phyloP scores from a whole-genome alignment of 1,140 invertebrate species.

The Euglossa dilemma region DNA sequence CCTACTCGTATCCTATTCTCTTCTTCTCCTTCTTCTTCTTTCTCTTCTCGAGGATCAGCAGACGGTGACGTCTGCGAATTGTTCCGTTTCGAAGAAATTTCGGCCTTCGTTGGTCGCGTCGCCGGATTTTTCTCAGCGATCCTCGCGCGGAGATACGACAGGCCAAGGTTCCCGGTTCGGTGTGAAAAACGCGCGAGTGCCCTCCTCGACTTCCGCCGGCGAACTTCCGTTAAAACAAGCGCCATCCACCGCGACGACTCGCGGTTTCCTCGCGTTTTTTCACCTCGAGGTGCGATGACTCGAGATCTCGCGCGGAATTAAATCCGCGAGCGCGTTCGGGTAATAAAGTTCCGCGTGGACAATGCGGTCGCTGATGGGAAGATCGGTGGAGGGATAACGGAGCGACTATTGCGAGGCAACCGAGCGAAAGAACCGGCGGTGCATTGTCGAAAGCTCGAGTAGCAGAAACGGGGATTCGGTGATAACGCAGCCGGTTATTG shows the following conservation, averaged over 20 bases:
- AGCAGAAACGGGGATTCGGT: neutral
- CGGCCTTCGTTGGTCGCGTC: neutral
- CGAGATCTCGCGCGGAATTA: neutral
- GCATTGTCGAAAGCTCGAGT: neutral
- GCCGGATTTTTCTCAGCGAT: neutral
- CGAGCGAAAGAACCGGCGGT: neutral
- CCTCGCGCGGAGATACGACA: neutral
- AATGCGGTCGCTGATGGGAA: too few relatives aligned
- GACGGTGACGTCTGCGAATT: too few relatives aligned
- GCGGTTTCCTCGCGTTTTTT: neutral
- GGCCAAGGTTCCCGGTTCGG: neutral
- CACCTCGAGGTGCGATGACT: too few relatives aligned
- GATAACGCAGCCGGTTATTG: neutral
- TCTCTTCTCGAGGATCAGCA: too few relatives aligned
- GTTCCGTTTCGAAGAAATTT: too few relatives aligned
- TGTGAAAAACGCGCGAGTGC: constrained; percentile 2
- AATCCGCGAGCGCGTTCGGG: neutral
- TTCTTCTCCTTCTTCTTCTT: too few relatives aligned
- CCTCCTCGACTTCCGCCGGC: neutral
- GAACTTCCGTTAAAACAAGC: neutral
- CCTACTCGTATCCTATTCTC: too few relatives aligned
- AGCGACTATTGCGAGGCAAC: neutral
- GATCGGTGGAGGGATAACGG: too few relatives aligned
- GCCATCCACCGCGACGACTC: neutral
- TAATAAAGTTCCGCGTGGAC: too few relatives aligned